Conservation (phyloP, 1,140 invertebrate species). For the Cherax destructor region DNA sequence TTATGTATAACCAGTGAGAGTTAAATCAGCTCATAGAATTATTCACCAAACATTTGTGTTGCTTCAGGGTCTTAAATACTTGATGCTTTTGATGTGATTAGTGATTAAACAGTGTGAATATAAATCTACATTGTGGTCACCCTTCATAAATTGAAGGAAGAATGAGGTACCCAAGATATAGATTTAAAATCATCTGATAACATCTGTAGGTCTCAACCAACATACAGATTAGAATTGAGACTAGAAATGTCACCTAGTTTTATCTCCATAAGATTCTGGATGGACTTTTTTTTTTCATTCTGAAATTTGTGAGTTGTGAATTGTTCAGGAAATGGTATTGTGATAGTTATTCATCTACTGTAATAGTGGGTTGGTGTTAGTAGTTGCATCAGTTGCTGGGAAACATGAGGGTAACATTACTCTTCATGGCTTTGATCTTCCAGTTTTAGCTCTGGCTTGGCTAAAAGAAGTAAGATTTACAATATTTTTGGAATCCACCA, state of each 20-base stretch:
- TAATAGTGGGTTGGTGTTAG: neutral
- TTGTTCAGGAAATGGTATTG: too few relatives aligned
- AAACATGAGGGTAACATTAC: conserved; percentile 5
- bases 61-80: neutral
- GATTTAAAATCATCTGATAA: too few relatives aligned
- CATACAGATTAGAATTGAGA: too few relatives aligned
- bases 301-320: too few relatives aligned
- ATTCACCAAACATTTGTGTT: neutral
- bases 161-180: neutral
- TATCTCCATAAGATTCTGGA: too few relatives aligned
- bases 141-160: neutral
- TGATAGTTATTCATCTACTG: too few relatives aligned
- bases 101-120: neutral
- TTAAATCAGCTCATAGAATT: neutral
- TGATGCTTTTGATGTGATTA: neutral
- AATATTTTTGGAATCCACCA: conserved; percentile 16
- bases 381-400: neutral
- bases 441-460: conserved; percentile 1
- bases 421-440: conserved; percentile 5
- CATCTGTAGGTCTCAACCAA: neutral
- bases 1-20: neutral
- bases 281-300: too few relatives aligned
- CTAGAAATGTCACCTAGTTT: too few relatives aligned
- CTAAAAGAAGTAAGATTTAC: neutral
- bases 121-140: neutral